These are phyloP conservation scores for Cinclus mexicanus DNA, from an alignment of 2,113 vertebrate species.

Conservation along the genomic window DNA sequence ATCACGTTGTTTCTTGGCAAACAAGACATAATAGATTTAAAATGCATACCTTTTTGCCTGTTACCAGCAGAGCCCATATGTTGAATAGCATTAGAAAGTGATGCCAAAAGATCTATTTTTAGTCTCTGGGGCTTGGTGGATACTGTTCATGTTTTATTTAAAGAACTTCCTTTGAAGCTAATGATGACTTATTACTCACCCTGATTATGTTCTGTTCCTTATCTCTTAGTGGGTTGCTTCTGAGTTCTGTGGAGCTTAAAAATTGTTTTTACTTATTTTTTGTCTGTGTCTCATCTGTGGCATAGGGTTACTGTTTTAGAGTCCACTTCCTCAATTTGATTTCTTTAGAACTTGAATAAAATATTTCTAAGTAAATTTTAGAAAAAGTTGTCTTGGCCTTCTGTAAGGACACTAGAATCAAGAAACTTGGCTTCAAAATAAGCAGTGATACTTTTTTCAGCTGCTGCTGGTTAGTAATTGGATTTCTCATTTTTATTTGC, in stretches of 20 bases:
- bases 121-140: not conserved
- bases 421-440: not conserved
- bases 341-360: not conserved
- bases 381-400: not conserved
- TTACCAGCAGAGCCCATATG: not conserved
- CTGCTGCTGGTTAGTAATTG: not conserved
- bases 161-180: not conserved
- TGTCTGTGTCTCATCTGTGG: not conserved
- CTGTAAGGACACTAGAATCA: not conserved
- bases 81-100: not conserved
- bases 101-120: not conserved
- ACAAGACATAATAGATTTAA: not conserved
- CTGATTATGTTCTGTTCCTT: not conserved
- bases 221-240: not conserved
- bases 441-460: not conserved
- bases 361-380: not conserved
- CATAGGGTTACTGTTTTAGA: not conserved
- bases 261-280: not conserved
- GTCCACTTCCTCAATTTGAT: not conserved
- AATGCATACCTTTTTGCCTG: not conserved
- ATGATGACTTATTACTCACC: not conserved
- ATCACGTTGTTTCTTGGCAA: not conserved
- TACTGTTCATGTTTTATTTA: not conserved
- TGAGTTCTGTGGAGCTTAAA: not conserved
- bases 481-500: not conserved